A percentile compares a stretch with the other conserved stretches of the same genome.
phyloP scores from a whole-genome alignment of 2,113 vertebrate genomes.

The zebrafish (Danio rerio) region DNA sequence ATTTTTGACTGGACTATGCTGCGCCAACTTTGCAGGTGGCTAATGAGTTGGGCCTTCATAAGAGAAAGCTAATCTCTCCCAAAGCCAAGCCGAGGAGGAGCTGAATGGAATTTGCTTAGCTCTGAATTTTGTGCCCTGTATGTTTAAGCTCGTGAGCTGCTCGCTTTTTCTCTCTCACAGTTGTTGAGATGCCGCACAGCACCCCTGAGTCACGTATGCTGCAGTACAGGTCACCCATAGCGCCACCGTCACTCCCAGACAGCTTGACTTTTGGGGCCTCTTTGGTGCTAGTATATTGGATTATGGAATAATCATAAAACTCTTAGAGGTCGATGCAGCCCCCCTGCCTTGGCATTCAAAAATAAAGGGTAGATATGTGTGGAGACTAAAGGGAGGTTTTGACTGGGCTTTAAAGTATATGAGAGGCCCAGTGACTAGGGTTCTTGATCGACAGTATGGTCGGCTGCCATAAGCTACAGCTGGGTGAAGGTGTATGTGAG shows the following conservation, averaged over 20 bases:
- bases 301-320: conserved; percentile 50
- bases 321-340: conserved; percentile 30
- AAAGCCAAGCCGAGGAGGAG: conserved; percentile 35
- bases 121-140: conserved; percentile 23
- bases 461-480: conserved; percentile 8
- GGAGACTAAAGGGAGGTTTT: conserved; percentile 41
- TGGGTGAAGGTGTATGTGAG: not conserved
- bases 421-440: not conserved
- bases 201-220: not conserved
- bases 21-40: conserved; percentile 39
- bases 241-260: not conserved
- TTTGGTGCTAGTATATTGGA: conserved; percentile 30
- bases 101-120: conserved; percentile 48
- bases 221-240: not conserved
- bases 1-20: not conserved
- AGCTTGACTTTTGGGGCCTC: conserved; percentile 29
- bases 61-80: conserved; percentile 35
- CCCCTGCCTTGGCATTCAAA: conserved; percentile 32
- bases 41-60: conserved; percentile 36
- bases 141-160: conserved; percentile 23
- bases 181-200: not conserved
- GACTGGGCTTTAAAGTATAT: conserved; percentile 14
- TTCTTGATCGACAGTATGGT: not conserved
- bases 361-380: conserved; percentile 9
- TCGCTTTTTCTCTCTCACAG: not conserved